Evolutionary conservation across 2,888 invertebrate genomes (phyloP), one percentile per base, ranked within the genome.

Genomic region (Leistus spinibarbis): DNA sequence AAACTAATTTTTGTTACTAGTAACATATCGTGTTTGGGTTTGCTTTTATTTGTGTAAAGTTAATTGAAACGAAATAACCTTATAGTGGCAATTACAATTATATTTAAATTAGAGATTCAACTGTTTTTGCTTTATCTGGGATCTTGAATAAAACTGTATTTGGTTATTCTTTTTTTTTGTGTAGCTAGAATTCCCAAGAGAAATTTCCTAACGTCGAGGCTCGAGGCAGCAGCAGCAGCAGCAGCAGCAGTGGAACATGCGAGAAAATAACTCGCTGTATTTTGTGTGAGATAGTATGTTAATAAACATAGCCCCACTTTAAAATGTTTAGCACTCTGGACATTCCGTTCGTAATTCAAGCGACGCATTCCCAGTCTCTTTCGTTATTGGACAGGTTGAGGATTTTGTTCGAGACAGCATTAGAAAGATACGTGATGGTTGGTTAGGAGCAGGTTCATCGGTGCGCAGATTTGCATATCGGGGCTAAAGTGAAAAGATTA

Each of bases 301-400:
- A 72, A 72, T 72, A 65, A 72, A 65, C 72, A 72, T 65, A 65
- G 65, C 72, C 54, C 13, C 72, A 64, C 65, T 72, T 65, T 72
- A 23, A 65, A 72, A 72, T 72, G 72, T 72, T 72, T 72, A 72
- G 24, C 65, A 72, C 56, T 65, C 54, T 56, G 56, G 65, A 66
- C 72, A 72, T 65, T 72, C 65, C 65, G 65, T 72, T 27, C 65
- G 57, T 72, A 72, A 72, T 72, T 24, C 57, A 65, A 56, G 56
- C 19, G 40, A 13, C 40, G 56, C 65, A 72, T 54, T 64, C 54
- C 3, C 53, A 0, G 22, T 19, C 17, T 60, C 10, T 4, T 60
- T 60, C 20, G 20, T 60, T 10, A 19, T 4, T 40, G 40, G 40
- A 40, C 7, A n/a, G 5, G 40, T 4, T 40, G 40, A 40, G 7